Conservation (phyloP, 2,113 vertebrate species). For the Chrysemys picta region DNA sequence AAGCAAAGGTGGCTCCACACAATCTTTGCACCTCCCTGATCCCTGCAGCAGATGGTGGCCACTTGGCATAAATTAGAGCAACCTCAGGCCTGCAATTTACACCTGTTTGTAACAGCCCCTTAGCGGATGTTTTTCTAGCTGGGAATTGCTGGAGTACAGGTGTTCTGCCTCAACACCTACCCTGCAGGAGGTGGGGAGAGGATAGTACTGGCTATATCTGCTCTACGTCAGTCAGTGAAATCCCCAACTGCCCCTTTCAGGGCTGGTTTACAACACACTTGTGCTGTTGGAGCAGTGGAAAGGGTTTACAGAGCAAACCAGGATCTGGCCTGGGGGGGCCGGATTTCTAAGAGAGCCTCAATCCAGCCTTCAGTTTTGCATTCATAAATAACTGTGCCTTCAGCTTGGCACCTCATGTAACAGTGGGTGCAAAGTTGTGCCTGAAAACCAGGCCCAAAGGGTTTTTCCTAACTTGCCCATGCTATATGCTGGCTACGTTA, state of each 20-base stretch:
- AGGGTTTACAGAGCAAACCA: too few relatives aligned
- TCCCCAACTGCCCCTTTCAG: not conserved
- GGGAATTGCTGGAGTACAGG: rapidly evolving
- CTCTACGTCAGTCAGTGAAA: not conserved
- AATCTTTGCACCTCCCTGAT: rapidly evolving
- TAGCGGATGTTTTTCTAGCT: not conserved
- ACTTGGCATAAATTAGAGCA: not conserved
- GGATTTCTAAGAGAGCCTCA: not conserved
- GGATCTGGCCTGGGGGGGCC: rapidly evolving
- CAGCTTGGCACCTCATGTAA: not conserved
- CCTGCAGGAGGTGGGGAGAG: not conserved
- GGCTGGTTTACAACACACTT: not conserved
- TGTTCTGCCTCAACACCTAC: not conserved
- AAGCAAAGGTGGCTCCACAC: rapidly evolving
- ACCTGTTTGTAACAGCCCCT: rapidly evolving
- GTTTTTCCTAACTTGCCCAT: not conserved
- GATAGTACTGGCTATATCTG: not conserved
- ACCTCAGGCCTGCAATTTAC: rapidly evolving
- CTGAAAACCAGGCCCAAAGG: not conserved
- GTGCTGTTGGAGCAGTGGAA: not conserved
- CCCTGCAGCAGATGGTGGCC: rapidly evolving
- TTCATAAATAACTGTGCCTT: not conserved
- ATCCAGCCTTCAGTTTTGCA: rapidly evolving
- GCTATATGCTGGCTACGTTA: not conserved
- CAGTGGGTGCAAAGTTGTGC: not conserved